phyloP scores from a whole-genome alignment of 2,888 invertebrate genomes.

The Amphipyra tragopoginis region DNA sequence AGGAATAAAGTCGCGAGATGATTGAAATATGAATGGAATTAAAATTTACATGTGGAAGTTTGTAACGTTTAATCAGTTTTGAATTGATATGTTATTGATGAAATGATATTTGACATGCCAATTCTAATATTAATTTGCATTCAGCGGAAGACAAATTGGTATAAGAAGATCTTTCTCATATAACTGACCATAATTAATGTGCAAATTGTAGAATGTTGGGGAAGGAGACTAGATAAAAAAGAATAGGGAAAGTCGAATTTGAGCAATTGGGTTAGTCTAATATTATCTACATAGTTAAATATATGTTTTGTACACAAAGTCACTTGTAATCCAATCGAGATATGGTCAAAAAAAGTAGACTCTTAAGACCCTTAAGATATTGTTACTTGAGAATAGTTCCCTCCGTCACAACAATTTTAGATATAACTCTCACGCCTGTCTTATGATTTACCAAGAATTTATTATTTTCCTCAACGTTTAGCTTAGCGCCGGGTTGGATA shows the following conservation, averaged over 20 bases:
- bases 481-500: conserved; percentile 1
- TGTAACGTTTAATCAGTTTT: conserved; percentile 8
- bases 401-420: conserved; percentile 14
- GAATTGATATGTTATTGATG: conserved; percentile 1
- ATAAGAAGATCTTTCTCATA: too few relatives aligned
- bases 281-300: too few relatives aligned
- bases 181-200: too few relatives aligned
- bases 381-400: conserved; percentile 20
- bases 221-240: too few relatives aligned
- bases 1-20: conserved; percentile 45
- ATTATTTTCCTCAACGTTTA: conserved; percentile 24
- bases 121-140: neutral
- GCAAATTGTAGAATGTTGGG: too few relatives aligned
- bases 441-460: conserved; percentile 24
- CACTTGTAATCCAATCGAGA: neutral
- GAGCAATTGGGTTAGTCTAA: too few relatives aligned
- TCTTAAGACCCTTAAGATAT: neutral
- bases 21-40: conserved; percentile 56
- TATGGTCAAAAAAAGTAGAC: neutral
- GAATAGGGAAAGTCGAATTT: too few relatives aligned
- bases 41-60: conserved; percentile 49
- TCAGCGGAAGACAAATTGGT: neutral
- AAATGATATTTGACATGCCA: neutral
- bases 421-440: conserved; percentile 23
- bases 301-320: too few relatives aligned